Percentiles rank a stretch among this genome's conserved stretches.
These are phyloP conservation scores for Drosophila putrida DNA, from an alignment of 2,888 invertebrate genomes.

Conservation along the genomic window DNA sequence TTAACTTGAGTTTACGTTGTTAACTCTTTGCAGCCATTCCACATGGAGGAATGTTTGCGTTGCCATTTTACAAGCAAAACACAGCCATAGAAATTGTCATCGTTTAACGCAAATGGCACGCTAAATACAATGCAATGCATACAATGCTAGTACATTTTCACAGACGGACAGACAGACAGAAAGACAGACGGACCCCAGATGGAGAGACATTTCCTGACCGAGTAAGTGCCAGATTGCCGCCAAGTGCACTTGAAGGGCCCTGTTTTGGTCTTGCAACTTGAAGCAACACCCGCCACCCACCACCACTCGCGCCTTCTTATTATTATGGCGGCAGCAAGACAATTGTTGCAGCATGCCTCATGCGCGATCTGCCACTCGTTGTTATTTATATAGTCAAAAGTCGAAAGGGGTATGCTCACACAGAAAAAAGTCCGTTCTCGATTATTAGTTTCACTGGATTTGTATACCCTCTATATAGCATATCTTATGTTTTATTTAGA, in stretches of 20 bases:
- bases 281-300: neutral
- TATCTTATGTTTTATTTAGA: no score
- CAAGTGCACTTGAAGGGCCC: conserved; percentile 29
- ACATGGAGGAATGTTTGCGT: conserved; percentile 36
- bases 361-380: conserved; percentile 15
- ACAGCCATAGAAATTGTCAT: conserved; percentile 69
- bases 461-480: no score
- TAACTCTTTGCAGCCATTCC: neutral
- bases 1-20: neutral
- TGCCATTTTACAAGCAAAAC: conserved; percentile 44
- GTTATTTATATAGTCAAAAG: conserved; percentile 19
- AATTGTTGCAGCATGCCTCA: conserved; percentile 41
- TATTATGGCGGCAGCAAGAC: conserved; percentile 34
- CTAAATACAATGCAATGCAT: conserved; percentile 61
- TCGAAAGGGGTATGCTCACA: conserved; percentile 4
- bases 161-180: neutral
- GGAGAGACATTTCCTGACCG: conserved; percentile 24
- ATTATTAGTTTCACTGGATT: no score
- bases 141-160: conserved; percentile 35
- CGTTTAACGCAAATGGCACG: conserved; percentile 57
- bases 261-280: conserved; percentile 32
- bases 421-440: no score
- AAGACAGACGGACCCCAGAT: neutral
- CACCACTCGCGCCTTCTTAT: conserved; percentile 42
- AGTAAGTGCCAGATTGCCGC: conserved; percentile 24